phyloP scores from a whole-genome alignment of 2,888 invertebrate species.

The Euplexia lucipara region DNA sequence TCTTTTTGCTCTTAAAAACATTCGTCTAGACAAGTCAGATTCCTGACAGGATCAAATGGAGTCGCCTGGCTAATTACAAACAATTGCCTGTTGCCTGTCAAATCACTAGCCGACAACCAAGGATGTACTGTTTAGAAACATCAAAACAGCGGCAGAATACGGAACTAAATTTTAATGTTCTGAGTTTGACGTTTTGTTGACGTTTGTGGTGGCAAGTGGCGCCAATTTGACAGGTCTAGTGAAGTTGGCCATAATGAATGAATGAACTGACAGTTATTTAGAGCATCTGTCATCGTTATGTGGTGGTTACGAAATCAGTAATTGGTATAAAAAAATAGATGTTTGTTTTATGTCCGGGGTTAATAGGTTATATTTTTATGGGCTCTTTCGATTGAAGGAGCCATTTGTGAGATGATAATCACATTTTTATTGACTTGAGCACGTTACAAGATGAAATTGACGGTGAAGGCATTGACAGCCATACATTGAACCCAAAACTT shows the following conservation, averaged over 20 bases:
- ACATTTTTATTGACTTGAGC: slow-evolving; percentile 13
- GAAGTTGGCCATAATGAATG: not conserved
- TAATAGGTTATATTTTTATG: slow-evolving; percentile 40
- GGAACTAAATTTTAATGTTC: slow-evolving; percentile 31
- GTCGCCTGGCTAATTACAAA: slow-evolving; percentile 47
- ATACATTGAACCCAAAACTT: slow-evolving; percentile 23
- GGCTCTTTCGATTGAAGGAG: slow-evolving; percentile 19
- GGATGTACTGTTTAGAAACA: slow-evolving; percentile 55
- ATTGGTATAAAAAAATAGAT: slow-evolving; percentile 32
- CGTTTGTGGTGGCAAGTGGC: slow-evolving; percentile 18
- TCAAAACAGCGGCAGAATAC: slow-evolving; percentile 1
- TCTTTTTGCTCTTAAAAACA: slow-evolving; percentile 34
- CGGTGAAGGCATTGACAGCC: slow-evolving; percentile 11
- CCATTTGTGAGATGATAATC: slow-evolving; percentile 27
- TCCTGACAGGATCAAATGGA: slow-evolving; percentile 48
- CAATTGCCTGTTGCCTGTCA: slow-evolving; percentile 59
- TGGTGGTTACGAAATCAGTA: slow-evolving; percentile 43
- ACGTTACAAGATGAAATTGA: slow-evolving; percentile 10
- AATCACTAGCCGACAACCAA: slow-evolving; percentile 59
- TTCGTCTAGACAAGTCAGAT: slow-evolving; percentile 47
- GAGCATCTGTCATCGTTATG: slow-evolving; percentile 46
- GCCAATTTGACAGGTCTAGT: slow-evolving; percentile 19
- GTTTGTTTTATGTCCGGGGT: slow-evolving; percentile 30
- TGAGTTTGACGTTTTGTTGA: slow-evolving; percentile 28
- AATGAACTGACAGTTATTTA: slow-evolving; percentile 18